Conservation (phyloP, 2,113 vertebrate genomes). For the Rhea pennata region DNA sequence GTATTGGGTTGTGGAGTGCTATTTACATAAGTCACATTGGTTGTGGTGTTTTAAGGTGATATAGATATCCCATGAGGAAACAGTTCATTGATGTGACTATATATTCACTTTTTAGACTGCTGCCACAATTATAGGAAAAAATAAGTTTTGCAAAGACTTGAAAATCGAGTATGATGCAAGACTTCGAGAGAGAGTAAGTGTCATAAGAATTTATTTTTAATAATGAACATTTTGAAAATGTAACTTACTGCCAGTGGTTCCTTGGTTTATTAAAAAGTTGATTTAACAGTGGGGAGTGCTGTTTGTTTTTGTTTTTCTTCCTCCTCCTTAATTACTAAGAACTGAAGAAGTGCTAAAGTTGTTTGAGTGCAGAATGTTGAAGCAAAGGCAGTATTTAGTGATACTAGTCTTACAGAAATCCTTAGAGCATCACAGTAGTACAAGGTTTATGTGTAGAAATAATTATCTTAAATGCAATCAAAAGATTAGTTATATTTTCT, state of each 20-base stretch:
- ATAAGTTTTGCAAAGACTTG: conserved; percentile 78
- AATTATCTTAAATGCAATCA: not conserved
- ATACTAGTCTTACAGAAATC: no score
- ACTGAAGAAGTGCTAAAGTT: not conserved
- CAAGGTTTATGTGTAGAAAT: not conserved
- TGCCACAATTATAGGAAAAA: conserved; percentile 85
- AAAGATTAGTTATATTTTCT: not conserved
- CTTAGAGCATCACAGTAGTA: no score
- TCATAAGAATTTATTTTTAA: not conserved
- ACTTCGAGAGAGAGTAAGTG: conserved; percentile 91
- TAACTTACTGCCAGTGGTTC: not conserved
- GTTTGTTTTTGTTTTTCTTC: not conserved
- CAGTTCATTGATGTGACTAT: not conserved
- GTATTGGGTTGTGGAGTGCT: not conserved
- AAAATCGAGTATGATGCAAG: conserved; percentile 84
- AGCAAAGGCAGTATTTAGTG: not conserved
- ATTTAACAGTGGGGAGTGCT: not conserved
- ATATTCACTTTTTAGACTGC: conserved; percentile 83
- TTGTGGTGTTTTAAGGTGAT: not conserved
- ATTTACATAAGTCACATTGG: not conserved
- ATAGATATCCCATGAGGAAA: not conserved
- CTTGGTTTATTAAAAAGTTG: not conserved
- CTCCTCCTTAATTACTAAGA: not conserved
- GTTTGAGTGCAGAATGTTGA: not conserved
- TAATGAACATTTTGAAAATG: not conserved